Evolutionary conservation across 2,888 invertebrate genomes (phyloP).

Genomic region (Brachypalpus laphriformis): DNA sequence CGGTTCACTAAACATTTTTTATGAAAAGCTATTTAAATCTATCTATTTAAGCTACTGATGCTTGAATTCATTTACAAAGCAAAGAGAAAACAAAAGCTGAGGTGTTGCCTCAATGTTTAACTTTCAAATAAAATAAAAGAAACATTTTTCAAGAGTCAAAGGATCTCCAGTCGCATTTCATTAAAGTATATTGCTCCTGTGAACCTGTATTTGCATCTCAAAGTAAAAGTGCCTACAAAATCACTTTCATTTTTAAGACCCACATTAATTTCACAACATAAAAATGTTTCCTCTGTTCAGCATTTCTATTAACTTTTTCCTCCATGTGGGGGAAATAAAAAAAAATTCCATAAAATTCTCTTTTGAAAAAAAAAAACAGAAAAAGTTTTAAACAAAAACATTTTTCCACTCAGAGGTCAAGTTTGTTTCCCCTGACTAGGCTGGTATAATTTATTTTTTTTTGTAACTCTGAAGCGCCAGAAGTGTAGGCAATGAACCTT

Average conservation of each 20-base stretch:
- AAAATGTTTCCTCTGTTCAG: slow-evolving; percentile 5
- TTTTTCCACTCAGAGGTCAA: slow-evolving; percentile 65
- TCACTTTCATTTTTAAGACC: slow-evolving; percentile 46
- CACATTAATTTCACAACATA: slow-evolving; percentile 7
- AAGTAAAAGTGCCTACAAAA: slow-evolving; percentile 1
- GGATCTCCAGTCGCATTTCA: background rate
- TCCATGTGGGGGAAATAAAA: too few relatives aligned
- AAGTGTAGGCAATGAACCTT: slow-evolving; percentile 39
- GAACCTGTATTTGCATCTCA: background rate
- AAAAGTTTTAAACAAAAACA: slow-evolving; percentile 67
- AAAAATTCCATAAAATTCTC: background rate
- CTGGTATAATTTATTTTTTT: slow-evolving; percentile 43
- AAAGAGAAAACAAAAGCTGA: background rate
- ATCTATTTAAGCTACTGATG: too few relatives aligned
- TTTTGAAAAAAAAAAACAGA: slow-evolving; percentile 14
- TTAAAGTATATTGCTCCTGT: background rate
- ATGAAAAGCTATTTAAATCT: too few relatives aligned
- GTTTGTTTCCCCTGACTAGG: slow-evolving; percentile 62
- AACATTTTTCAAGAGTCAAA: background rate
- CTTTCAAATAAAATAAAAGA: background rate
- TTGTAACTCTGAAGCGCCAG: background rate
- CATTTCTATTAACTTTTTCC: slow-evolving; percentile 56
- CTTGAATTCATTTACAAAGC: background rate
- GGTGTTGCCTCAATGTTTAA: background rate
- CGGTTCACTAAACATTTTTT: too few relatives aligned